These are phyloP conservation scores for Orthosia cruda DNA, from an alignment of 2,888 invertebrate species.

Conservation along the genomic window DNA sequence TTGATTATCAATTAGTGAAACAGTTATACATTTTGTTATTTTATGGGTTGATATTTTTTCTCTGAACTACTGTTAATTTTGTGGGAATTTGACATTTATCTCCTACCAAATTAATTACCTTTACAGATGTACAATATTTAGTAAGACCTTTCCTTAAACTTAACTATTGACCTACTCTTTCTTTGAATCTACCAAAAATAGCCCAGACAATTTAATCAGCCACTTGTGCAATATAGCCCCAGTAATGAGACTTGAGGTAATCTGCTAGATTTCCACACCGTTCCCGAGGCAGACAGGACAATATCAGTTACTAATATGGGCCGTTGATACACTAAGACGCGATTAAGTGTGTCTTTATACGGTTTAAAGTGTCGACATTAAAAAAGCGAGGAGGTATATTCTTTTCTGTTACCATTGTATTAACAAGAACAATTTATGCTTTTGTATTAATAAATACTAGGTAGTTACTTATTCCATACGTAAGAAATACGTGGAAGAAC, in stretches of 20 bases:
- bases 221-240: conserved; percentile 44
- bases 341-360: conserved; percentile 59
- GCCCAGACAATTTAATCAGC: conserved; percentile 37
- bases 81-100: too few species aligned
- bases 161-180: too few species aligned
- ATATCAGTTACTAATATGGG: conserved; percentile 65
- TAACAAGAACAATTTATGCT: neutral
- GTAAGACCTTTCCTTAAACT: too few species aligned
- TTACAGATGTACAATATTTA: too few species aligned
- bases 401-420: neutral
- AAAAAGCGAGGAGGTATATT: neutral
- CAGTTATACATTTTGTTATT: too few species aligned
- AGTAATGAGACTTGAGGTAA: conserved; percentile 61
- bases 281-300: conserved; percentile 56
- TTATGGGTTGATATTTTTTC: too few species aligned
- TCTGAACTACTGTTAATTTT: too few species aligned
- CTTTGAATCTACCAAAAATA: conserved; percentile 31
- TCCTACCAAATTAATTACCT: too few species aligned
- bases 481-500: neutral
- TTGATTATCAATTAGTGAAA: too few species aligned
- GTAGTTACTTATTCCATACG: neutral
- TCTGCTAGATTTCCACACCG: conserved; percentile 68
- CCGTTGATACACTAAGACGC: conserved; percentile 53
- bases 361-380: conserved; percentile 41
- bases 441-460: neutral